These are phyloP conservation scores for Drosophila melanosoma DNA, from an alignment of 2,888 invertebrate species.

Conservation along the genomic window DNA sequence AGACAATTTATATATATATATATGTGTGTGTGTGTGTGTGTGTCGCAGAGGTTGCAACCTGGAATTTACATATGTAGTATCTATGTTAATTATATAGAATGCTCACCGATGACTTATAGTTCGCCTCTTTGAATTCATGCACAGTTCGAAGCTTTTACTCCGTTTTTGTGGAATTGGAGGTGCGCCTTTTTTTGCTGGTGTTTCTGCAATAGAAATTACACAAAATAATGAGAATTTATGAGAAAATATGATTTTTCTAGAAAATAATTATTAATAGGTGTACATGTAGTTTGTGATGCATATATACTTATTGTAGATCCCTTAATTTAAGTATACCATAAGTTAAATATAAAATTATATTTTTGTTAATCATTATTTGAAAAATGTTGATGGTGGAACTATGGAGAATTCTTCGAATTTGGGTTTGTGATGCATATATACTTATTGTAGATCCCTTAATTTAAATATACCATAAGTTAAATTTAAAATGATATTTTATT, in stretches of 20 bases:
- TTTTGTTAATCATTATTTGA: not conserved
- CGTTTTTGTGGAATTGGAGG: slow-evolving; percentile 89
- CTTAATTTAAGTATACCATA: not conserved
- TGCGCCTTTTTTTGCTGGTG: slow-evolving; percentile 97
- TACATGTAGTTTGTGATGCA: slow-evolving; percentile 1
- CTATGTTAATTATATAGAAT: not conserved
- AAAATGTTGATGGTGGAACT: not conserved
- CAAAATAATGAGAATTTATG: not conserved
- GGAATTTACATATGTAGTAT: not conserved
- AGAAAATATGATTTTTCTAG: not conserved
- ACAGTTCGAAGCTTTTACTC: slow-evolving; percentile 90
- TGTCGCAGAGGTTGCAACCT: not conserved
- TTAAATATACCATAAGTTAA: not conserved
- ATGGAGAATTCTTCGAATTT: not conserved
- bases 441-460: not conserved
- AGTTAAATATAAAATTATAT: not conserved
- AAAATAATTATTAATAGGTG: not conserved
- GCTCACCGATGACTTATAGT: slow-evolving; percentile 92
- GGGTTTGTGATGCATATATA: slow-evolving; percentile 6
- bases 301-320: not conserved
- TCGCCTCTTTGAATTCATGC: slow-evolving; percentile 95
- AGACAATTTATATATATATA: not conserved
- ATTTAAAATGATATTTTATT: not conserved
- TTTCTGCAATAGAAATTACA: slow-evolving; percentile 89
- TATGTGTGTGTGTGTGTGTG: not conserved